phyloP scores from a whole-genome alignment of 2,113 vertebrate genomes.

The Uria aalge region DNA sequence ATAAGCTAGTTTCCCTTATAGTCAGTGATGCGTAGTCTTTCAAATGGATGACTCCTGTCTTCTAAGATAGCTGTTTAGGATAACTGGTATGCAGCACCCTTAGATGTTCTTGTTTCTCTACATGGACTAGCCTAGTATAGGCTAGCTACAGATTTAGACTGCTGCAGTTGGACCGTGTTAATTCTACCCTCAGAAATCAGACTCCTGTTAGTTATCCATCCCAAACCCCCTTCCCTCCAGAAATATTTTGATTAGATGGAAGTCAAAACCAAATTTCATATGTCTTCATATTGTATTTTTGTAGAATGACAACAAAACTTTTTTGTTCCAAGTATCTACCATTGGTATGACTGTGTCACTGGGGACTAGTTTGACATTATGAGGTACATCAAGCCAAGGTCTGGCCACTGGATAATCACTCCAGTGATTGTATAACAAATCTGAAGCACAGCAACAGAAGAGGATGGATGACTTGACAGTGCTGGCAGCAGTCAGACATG shows the following conservation, averaged over 20 bases:
- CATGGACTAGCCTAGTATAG: not conserved
- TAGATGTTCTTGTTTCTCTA: not conserved
- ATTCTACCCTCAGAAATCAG: not conserved
- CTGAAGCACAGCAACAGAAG: not conserved
- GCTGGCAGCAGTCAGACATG: not conserved
- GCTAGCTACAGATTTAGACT: not conserved
- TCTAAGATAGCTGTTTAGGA: not conserved
- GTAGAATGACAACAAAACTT: not conserved
- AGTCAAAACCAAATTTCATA: not conserved
- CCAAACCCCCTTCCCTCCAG: not conserved
- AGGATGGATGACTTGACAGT: not conserved
- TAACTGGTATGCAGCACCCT: not conserved
- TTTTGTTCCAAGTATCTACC: not conserved
- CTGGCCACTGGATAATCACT: not conserved
- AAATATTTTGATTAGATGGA: not conserved
- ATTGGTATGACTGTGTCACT: not conserved
- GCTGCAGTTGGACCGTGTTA: not conserved
- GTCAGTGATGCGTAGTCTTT: not conserved
- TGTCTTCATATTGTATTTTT: not conserved
- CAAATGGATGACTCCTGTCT: not conserved
- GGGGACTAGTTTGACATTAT: not conserved
- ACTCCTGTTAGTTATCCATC: not conserved
- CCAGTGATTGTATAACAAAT: not conserved
- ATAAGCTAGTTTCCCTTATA: not conserved
- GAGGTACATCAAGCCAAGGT: not conserved